Evolutionary conservation across 2,797 vertebrate genomes (phyloP), one percentile per base, ranked within the genome.

Genomic region (Todus mexicanus): DNA sequence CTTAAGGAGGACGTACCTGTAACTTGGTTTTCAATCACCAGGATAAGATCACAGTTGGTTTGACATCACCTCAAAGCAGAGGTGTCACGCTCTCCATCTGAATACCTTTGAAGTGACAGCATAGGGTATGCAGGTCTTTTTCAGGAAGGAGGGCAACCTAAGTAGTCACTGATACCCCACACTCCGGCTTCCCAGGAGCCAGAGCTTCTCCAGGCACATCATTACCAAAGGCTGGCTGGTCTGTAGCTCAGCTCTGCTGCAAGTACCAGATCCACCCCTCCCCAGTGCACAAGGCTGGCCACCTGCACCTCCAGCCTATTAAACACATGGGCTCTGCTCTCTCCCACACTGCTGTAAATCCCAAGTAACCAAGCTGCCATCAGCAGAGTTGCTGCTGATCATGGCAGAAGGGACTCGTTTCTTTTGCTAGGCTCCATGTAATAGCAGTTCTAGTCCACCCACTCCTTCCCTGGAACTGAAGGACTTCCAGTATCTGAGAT

Each of bases 381-480:
- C 73, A 72, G 50, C 3, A 2, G 78, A 82, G 57, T 1, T 45
- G 53, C 86, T 92, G 53, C 61, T 59, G 69, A 15, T 40, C 0
- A 2, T 75, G 78, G 76, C 48, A 92, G 81, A 72, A 90, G 63
- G 79, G 56, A 69, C 51, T 16, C 0, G 0, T 37, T 68, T 65
- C 73, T 80, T 90, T 68, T 78, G 51, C 79, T 82, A 92, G 59
- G 33, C 54, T 89, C 73, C 26, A 10, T 18, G n/a, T 37, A 87
- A 74, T 1, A 61, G 72, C 38, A 26, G 38, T 53, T 77, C 77
- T 26, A 94, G 50, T 57, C 82, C 84, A 80, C 82, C 73, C 78
- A 80, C 79, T 92, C 66, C 53, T 89, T 80, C 57, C 53, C 78
- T 12, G 3, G 18, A 87, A 69, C 73, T 71, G 83, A 93, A 92